These are phyloP conservation scores for Branchinecta lynchi DNA, from an alignment of 1,140 invertebrate genomes.

Conservation along the genomic window DNA sequence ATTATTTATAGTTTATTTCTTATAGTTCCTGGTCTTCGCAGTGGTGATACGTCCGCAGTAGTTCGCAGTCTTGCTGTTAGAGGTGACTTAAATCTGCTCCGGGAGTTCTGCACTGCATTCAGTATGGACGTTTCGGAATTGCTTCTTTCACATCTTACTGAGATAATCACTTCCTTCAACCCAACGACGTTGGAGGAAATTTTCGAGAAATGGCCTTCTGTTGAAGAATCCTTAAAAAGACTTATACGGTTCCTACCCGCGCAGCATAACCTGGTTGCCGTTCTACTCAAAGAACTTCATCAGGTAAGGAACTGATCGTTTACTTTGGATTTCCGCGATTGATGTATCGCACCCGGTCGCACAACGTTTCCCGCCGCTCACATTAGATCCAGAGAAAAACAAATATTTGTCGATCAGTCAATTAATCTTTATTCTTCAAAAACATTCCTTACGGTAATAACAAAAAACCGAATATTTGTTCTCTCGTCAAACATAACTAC, in stretches of 20 bases:
- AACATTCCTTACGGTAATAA: too few relatives aligned
- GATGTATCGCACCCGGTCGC: too few relatives aligned
- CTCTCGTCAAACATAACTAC: too few relatives aligned
- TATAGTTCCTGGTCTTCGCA: background rate
- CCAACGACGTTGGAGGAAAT: background rate
- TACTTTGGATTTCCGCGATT: too few relatives aligned
- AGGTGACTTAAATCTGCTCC: background rate
- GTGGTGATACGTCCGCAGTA: background rate
- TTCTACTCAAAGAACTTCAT: background rate
- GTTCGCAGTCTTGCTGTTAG: background rate
- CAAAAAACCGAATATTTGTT: too few relatives aligned
- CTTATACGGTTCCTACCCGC: background rate
- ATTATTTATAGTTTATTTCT: too few relatives aligned
- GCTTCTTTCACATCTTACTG: background rate
- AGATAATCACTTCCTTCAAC: background rate
- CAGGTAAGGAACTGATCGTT: background rate
- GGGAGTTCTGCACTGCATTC: background rate
- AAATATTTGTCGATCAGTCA: too few relatives aligned
- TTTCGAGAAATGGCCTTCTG: background rate
- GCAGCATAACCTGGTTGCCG: background rate
- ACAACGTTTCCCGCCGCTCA: too few relatives aligned
- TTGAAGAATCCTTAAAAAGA: background rate
- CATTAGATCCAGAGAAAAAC: too few relatives aligned
- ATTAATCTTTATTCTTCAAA: too few relatives aligned
- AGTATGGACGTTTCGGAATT: background rate